Evolutionary conservation across 1,140 invertebrate species (phyloP).

Genomic region (Drepana arcuata): DNA sequence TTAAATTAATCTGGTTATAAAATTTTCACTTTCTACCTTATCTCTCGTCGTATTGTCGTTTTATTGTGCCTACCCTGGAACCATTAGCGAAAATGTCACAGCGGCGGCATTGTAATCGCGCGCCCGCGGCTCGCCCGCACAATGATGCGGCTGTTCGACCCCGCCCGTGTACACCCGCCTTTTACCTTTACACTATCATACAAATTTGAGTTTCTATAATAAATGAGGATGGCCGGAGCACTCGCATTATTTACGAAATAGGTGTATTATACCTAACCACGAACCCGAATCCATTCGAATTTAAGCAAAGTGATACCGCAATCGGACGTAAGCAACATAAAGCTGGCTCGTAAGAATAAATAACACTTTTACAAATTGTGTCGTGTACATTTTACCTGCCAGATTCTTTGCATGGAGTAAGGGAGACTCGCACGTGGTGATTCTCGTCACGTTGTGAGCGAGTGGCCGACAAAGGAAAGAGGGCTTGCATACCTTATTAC

Average conservation of each 20-base stretch:
- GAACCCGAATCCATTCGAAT: conserved; percentile 20
- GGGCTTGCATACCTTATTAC: conserved; percentile 69
- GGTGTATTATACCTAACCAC: conserved; percentile 8
- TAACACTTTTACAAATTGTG: conserved; percentile 44
- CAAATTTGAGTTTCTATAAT: conserved; percentile 57
- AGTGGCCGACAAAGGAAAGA: conserved; percentile 69
- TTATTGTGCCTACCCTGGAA: conserved; percentile 68
- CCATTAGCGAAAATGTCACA: conserved; percentile 71
- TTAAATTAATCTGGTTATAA: conserved; percentile 65
- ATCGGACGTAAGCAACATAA: conserved; percentile 11
- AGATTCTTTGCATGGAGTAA: conserved; percentile 43
- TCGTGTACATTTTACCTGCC: conserved; percentile 33
- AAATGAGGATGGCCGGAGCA: conserved; percentile 31
- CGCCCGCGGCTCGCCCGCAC: conserved; percentile 51
- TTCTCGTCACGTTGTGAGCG: conserved; percentile 61
- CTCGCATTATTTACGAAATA: conserved; percentile 31
- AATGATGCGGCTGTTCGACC: conserved; percentile 60
- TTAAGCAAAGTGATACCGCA: conserved; percentile 9
- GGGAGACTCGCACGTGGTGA: conserved; percentile 50
- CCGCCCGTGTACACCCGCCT: conserved; percentile 32
- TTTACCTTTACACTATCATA: conserved; percentile 53
- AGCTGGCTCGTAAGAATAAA: conserved; percentile 30
- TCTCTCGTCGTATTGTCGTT: conserved; percentile 65
- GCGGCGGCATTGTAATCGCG: conserved; percentile 59
- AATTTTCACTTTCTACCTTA: conserved; percentile 70